Conservation (phyloP, 2,113 vertebrate genomes). For the Proterorhinus semilunaris region DNA sequence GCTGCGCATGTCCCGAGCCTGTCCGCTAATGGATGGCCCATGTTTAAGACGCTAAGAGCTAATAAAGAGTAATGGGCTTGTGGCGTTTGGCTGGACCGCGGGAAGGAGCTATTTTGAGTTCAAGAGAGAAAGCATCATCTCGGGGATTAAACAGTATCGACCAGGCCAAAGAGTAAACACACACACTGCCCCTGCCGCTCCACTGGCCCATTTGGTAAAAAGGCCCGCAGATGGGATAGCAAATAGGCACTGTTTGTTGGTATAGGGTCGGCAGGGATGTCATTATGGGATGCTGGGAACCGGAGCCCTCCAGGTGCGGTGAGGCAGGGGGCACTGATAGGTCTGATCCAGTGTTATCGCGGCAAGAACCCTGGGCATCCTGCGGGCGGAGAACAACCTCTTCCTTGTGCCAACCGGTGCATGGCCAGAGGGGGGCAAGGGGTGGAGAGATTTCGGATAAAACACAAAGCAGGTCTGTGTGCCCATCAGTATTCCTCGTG, state of each 20-base stretch:
- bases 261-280: conserved; percentile 43
- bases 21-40: conserved; percentile 65
- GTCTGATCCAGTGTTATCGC: conserved; percentile 49
- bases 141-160: conserved; percentile 72
- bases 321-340: conserved; percentile 32
- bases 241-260: conserved; percentile 20
- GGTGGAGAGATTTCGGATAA: conserved; percentile 55
- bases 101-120: conserved; percentile 69
- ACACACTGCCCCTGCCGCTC: conserved; percentile 45
- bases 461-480: conserved; percentile 69
- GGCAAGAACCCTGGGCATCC: conserved; percentile 45
- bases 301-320: conserved; percentile 51
- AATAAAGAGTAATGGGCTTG: conserved; percentile 75
- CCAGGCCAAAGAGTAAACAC: conserved; percentile 63
- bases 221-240: conserved; percentile 36
- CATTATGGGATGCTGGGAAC: conserved; percentile 45
- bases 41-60: conserved; percentile 71
- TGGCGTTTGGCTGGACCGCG: conserved; percentile 46
- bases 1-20: conserved; percentile 55
- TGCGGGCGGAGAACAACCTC: conserved; percentile 45
- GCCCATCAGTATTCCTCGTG: conserved; percentile 71
- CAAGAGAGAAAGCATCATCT: conserved; percentile 72
- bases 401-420: conserved; percentile 53
- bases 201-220: conserved; percentile 50
- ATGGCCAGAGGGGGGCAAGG: conserved; percentile 40